Percentiles rank a stretch among this genome's conserved stretches.
Conservation (phyloP, 2,797 vertebrate species). For the Dicrostonyx torquatus region DNA sequence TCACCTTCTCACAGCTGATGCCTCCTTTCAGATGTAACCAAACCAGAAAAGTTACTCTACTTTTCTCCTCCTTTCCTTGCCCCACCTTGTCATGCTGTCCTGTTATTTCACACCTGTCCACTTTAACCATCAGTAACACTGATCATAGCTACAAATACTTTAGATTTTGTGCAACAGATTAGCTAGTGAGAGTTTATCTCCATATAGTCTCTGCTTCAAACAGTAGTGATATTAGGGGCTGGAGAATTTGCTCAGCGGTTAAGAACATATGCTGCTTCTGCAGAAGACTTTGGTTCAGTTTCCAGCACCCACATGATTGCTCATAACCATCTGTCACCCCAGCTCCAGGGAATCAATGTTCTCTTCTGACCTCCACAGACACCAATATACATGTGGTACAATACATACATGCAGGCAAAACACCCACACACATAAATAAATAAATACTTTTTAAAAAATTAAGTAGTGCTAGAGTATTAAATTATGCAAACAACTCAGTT, state of each 20-base stretch:
- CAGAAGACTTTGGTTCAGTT: neutral
- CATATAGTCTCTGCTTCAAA: neutral
- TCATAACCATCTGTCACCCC: too few relatives aligned
- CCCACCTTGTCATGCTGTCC: neutral
- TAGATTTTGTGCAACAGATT: slow-evolving; percentile 14
- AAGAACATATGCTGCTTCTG: neutral
- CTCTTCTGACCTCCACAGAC: neutral
- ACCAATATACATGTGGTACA: neutral
- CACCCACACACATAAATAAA: neutral
- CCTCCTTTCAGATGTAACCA: neutral
- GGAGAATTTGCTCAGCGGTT: neutral
- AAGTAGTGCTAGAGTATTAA: neutral
- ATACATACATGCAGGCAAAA: neutral
- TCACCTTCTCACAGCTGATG: neutral
- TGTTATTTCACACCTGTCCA: neutral
- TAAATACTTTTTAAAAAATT: neutral
- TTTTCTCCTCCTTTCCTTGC: neutral
- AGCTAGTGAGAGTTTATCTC: neutral
- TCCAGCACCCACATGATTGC: neutral
- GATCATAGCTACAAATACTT: neutral
- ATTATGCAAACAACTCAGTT: neutral
- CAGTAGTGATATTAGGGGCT: neutral
- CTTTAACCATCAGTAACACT: neutral
- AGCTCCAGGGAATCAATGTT: too few relatives aligned
- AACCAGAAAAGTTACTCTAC: neutral